Evolutionary conservation across 2,797 vertebrate genomes (phyloP), one percentile per base, ranked within the genome.

Genomic region (Pangasius macronema): DNA sequence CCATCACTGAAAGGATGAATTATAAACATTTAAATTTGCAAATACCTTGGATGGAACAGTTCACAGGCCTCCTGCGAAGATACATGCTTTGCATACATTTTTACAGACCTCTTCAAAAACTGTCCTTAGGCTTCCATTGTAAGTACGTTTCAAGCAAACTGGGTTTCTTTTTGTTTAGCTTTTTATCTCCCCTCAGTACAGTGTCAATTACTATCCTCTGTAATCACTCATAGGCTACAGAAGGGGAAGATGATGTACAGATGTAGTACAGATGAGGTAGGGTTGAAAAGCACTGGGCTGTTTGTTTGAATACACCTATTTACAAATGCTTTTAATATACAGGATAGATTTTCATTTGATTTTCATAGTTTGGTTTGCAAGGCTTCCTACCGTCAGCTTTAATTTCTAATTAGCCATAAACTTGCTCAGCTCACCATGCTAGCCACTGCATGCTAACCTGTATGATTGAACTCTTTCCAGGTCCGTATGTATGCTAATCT

Each of bases 321-420:
- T 51, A 3, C 27, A 61, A 49, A 9, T 24, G 30, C 11, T 82
- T 49, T 75, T 83, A 33, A 83, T 51, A 61, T 51, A 30, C 67
- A 72, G 65, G 67, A 14, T 33, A 13, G n/a, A 87, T 27, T 87
- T 82, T 75, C 55, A 82, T 83, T 14, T 76, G 42, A 59, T 83
- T 87, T 87, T 16, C 16, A 75, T 83, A 61, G 3, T 27, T 75
- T 18, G n/a, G 61, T 82, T 51, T 61, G 59, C 11, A 36, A 51
- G 27, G 11, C n/a, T 24, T 61, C 55, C 70, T 59, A n/a, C n/a
- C 20, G 18, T 73, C 53, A 87, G 57, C 9, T 67, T 75, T 53
- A 51, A 20, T 27, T 82, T 14, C 14, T 46, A 82, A 82, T 63
- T 63, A n/a, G 36, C 57, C 55, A 81, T 59, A 61, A 63, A 16